Conservation (phyloP, 2,113 vertebrate genomes). For the Podarcis cretensis region DNA sequence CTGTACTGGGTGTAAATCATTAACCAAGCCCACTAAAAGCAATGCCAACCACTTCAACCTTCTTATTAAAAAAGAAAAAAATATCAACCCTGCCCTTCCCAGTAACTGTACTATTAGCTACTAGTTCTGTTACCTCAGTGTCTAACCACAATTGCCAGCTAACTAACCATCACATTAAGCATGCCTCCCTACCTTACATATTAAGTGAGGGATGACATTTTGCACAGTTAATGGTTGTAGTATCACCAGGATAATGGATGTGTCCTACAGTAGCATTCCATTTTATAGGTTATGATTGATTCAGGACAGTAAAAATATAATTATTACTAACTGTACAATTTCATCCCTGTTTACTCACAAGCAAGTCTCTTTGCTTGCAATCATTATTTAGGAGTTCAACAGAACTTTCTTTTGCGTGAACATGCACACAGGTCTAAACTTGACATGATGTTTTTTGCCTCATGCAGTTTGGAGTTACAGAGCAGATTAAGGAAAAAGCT, state of each 20-base stretch:
- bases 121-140: fast-evolving
- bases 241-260: not conserved
- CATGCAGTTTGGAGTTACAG: not conserved
- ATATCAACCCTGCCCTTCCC: slow-evolving; percentile 41
- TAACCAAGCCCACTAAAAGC: slow-evolving; percentile 41
- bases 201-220: not conserved
- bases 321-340: not conserved
- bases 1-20: slow-evolving; percentile 70
- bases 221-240: not conserved
- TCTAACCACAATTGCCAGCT: not conserved
- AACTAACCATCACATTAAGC: not conserved
- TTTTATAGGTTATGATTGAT: not conserved
- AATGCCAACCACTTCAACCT: slow-evolving; percentile 53
- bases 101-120: not conserved
- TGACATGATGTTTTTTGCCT: not conserved
- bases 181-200: not conserved
- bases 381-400: not conserved
- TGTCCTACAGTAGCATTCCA: not conserved
- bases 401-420: not conserved
- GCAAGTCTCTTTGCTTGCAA: not conserved
- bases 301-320: not conserved
- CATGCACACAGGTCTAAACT: not conserved
- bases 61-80: slow-evolving; percentile 22
- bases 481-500: not conserved
- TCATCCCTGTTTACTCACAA: not conserved